These are phyloP conservation scores for Congeria kusceri DNA, from an alignment of 2,888 invertebrate genomes.

Conservation along the genomic window DNA sequence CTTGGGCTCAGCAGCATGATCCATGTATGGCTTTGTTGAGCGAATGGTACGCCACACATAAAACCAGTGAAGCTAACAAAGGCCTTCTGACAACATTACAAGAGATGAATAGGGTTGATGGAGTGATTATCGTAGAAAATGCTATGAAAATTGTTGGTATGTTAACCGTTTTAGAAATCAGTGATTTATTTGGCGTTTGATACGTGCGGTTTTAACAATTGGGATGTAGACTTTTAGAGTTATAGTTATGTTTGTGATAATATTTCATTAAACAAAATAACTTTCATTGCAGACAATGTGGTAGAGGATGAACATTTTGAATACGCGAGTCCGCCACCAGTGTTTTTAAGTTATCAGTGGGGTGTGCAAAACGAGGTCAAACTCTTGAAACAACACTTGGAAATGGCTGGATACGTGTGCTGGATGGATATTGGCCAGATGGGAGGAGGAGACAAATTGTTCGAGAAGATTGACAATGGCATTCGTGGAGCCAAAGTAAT, in stretches of 20 bases:
- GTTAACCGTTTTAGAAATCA: too few species aligned
- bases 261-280: neutral
- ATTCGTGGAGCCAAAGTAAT: conserved; percentile 78
- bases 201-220: too few species aligned
- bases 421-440: conserved; percentile 85
- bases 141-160: conserved; percentile 80
- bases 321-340: conserved; percentile 64
- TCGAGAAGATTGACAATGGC: conserved; percentile 82
- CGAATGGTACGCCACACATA: conserved; percentile 84
- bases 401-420: conserved; percentile 81
- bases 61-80: conserved; percentile 79
- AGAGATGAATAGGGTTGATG: conserved; percentile 82
- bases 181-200: too few species aligned
- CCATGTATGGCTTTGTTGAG: conserved; percentile 83
- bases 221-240: too few species aligned
- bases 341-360: conserved; percentile 81
- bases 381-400: conserved; percentile 79
- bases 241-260: too few species aligned
- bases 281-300: conserved; percentile 58
- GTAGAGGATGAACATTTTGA: conserved; percentile 71
- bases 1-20: conserved; percentile 82
- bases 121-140: conserved; percentile 79
- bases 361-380: conserved; percentile 82
- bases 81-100: conserved; percentile 80
- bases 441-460: conserved; percentile 84